A percentile compares a stretch with the other conserved stretches of the same genome.
Conservation (phyloP, 37 sponge, comb jelly and placozoan species). For the Aphrocallistes beatrix region DNA sequence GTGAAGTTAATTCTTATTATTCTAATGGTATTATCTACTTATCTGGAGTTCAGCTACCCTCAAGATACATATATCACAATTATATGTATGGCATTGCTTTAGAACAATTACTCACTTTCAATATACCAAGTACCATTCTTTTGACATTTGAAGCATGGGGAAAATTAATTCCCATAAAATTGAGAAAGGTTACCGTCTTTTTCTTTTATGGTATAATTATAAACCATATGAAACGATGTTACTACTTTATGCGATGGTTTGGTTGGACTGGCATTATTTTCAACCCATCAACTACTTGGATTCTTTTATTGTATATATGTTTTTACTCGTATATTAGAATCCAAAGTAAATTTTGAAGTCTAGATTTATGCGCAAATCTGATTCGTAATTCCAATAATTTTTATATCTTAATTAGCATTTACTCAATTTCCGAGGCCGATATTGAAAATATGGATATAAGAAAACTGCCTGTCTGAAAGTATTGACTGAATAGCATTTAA, state of each 20-base stretch:
- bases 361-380: too few relatives aligned
- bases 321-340: not conserved
- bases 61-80: not conserved
- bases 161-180: not conserved
- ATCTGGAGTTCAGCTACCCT: not conserved
- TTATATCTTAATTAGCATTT: too few relatives aligned
- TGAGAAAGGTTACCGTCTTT: not conserved
- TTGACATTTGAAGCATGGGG: not conserved
- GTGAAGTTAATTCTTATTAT: not conserved
- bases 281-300: not conserved
- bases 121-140: not conserved
- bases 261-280: not conserved
- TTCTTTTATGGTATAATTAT: not conserved
- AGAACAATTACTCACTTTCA: not conserved
- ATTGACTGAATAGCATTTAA: too few relatives aligned
- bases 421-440: too few relatives aligned
- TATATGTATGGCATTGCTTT: not conserved
- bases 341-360: too few relatives aligned
- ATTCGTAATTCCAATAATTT: too few relatives aligned
- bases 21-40: not conserved
- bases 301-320: not conserved
- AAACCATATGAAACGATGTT: not conserved
- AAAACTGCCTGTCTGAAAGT: too few relatives aligned
- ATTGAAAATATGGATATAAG: too few relatives aligned
- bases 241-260: not conserved